phyloP scores from a whole-genome alignment of 2,888 invertebrate species.

The Helleia helle region DNA sequence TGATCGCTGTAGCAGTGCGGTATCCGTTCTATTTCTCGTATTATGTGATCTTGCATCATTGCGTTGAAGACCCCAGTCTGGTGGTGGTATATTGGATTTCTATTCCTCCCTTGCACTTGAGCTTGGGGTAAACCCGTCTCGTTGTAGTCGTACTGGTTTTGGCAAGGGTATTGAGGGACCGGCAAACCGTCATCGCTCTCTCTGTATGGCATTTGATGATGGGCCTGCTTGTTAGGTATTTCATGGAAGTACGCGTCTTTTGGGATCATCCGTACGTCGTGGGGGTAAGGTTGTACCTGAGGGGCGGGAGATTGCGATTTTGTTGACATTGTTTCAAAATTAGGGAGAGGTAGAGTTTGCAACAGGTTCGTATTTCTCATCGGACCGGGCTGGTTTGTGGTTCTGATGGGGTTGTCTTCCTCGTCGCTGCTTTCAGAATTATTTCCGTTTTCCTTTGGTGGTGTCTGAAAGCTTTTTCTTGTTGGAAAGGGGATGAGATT shows the following conservation, averaged over 20 bases:
- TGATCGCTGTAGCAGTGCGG: slow-evolving; percentile 66
- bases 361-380: slow-evolving; percentile 71
- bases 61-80: slow-evolving; percentile 64
- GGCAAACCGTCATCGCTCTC: slow-evolving; percentile 42
- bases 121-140: slow-evolving; percentile 41
- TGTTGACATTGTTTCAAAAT: slow-evolving; percentile 71
- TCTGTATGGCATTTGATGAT: slow-evolving; percentile 46
- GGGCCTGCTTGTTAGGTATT: slow-evolving; percentile 60
- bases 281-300: slow-evolving; percentile 29
- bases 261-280: slow-evolving; percentile 59
- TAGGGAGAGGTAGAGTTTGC: slow-evolving; percentile 68
- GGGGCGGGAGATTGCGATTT: slow-evolving; percentile 56
- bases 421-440: slow-evolving; percentile 75
- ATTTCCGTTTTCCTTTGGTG: slow-evolving; percentile 62
- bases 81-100: slow-evolving; percentile 57
- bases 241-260: slow-evolving; percentile 78
- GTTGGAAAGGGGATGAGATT: slow-evolving; percentile 69
- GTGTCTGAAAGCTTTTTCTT: slow-evolving; percentile 61
- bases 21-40: slow-evolving; percentile 65
- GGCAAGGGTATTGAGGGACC: slow-evolving; percentile 36
- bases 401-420: slow-evolving; percentile 65
- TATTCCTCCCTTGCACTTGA: slow-evolving; percentile 47
- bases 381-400: slow-evolving; percentile 61
- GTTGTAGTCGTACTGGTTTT: slow-evolving; percentile 46
- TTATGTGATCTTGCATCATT: slow-evolving; percentile 69